Conservation (phyloP, 2,113 vertebrate genomes). For the Pithys albifrons region DNA sequence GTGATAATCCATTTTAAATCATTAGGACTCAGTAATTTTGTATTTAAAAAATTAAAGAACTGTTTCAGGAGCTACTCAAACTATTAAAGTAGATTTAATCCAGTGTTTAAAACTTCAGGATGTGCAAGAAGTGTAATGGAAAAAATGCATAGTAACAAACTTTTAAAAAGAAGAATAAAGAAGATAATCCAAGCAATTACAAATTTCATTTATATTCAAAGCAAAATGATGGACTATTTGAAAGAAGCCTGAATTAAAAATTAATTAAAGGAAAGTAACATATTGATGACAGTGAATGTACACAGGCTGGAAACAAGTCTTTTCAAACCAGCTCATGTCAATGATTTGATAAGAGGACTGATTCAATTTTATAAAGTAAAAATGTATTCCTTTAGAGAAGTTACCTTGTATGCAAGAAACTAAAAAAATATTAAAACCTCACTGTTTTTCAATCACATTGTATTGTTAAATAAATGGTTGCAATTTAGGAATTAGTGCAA, state of each 20-base stretch:
- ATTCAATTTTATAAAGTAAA: not conserved
- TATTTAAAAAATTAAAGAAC: not conserved
- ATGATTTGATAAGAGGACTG: not conserved
- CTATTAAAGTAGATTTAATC: not conserved
- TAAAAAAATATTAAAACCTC: fast-evolving
- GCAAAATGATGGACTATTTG: not conserved
- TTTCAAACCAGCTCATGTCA: not conserved
- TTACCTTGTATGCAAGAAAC: not conserved
- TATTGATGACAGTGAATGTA: not conserved
- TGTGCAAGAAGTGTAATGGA: not conserved
- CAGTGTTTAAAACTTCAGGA: not conserved
- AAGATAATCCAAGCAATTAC: not conserved
- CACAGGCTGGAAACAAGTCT: not conserved
- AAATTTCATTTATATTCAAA: not conserved
- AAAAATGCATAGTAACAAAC: not conserved
- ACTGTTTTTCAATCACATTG: not conserved
- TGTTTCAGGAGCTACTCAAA: not conserved
- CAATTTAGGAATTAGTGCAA: constrained; percentile 9
- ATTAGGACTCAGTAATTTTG: not conserved
- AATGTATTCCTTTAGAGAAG: not conserved
- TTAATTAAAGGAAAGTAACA: not conserved
- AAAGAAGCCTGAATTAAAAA: not conserved
- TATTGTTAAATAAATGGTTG: not conserved
- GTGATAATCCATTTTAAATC: not conserved
- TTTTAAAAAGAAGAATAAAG: not conserved